A percentile compares a stretch with the other conserved stretches of the same genome.
Conservation (phyloP, 1,140 invertebrate species). For the Subanguina moxae region DNA sequence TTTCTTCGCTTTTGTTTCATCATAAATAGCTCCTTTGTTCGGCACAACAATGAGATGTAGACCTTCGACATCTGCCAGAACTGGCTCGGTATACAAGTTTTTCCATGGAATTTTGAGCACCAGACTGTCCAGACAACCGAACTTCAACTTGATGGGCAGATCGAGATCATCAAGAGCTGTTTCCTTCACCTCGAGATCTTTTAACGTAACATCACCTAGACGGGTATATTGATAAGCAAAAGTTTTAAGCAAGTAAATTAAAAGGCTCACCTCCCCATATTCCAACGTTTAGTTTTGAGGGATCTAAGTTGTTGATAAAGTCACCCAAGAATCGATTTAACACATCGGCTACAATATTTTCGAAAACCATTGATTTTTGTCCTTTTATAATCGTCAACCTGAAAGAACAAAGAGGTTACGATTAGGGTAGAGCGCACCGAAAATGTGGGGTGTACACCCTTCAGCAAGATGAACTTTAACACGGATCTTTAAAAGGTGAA, state of each 20-base stretch:
- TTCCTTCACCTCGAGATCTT: slow-evolving; percentile 81
- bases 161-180: slow-evolving; percentile 70
- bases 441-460: too few species aligned
- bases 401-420: too few species aligned
- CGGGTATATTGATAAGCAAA: too few species aligned
- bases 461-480: too few species aligned
- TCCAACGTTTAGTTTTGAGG: slow-evolving; percentile 84
- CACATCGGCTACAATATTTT: slow-evolving; percentile 81
- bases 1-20: slow-evolving; percentile 81
- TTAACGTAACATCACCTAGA: slow-evolving; percentile 88
- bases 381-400: too few species aligned
- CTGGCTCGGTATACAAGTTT: slow-evolving; percentile 86
- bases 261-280: slow-evolving; percentile 82
- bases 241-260: slow-evolving; percentile 8
- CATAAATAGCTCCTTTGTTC: slow-evolving; percentile 74
- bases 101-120: slow-evolving; percentile 96
- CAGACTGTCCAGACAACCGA: slow-evolving; percentile 69
- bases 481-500: too few species aligned
- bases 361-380: slow-evolving; percentile 79
- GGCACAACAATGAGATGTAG: slow-evolving; percentile 83
- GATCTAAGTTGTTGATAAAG: slow-evolving; percentile 92
- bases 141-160: slow-evolving; percentile 58
- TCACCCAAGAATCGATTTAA: slow-evolving; percentile 86
- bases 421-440: too few species aligned
- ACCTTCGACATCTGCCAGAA: slow-evolving; percentile 80